phyloP scores from a whole-genome alignment of 2,113 vertebrate species.

The Speoplatyrhinus poulsoni region DNA sequence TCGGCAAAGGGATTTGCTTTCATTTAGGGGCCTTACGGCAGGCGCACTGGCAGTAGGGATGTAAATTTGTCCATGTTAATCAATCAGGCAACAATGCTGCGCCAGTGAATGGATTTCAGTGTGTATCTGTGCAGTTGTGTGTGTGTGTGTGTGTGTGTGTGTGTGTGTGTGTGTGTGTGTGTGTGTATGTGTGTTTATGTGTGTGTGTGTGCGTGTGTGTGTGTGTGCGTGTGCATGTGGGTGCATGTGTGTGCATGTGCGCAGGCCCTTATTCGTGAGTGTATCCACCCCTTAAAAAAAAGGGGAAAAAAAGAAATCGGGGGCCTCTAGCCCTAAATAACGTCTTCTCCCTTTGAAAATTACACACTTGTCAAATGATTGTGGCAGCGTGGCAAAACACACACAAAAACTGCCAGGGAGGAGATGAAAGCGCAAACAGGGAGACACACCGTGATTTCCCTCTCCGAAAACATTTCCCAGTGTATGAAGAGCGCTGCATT shows the following conservation, averaged over 20 bases:
- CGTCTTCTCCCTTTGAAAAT: constrained; percentile 49
- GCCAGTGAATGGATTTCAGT: constrained; percentile 1
- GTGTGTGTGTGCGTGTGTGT: constrained; percentile 12
- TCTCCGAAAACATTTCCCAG: constrained; percentile 31
- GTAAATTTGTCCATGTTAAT: background rate
- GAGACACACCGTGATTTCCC: constrained; percentile 31
- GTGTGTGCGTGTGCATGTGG: constrained; percentile 14
- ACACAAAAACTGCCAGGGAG: constrained; percentile 30
- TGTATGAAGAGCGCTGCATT: constrained; percentile 59
- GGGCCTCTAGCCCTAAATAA: constrained; percentile 33
- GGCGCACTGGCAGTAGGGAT: constrained; percentile 5
- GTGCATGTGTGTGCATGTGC: constrained; percentile 21
- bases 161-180: constrained; percentile 20
- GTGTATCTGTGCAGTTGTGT: background rate
- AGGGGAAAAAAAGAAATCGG: background rate
- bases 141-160: constrained; percentile 11
- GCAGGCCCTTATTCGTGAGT: constrained; percentile 9
- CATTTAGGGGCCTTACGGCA: background rate
- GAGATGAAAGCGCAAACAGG: constrained; percentile 38
- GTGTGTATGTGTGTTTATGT: constrained; percentile 24
- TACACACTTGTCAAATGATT: constrained; percentile 50
- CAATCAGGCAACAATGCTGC: constrained; percentile 1
- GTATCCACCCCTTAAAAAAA: constrained; percentile 2
- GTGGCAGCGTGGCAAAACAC: constrained; percentile 38
- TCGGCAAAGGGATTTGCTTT: background rate